A percentile compares a stretch with the other conserved stretches of the same genome.
These are phyloP conservation scores for Lampris megalopsis DNA, from an alignment of 2,113 vertebrate species.

Conservation along the genomic window DNA sequence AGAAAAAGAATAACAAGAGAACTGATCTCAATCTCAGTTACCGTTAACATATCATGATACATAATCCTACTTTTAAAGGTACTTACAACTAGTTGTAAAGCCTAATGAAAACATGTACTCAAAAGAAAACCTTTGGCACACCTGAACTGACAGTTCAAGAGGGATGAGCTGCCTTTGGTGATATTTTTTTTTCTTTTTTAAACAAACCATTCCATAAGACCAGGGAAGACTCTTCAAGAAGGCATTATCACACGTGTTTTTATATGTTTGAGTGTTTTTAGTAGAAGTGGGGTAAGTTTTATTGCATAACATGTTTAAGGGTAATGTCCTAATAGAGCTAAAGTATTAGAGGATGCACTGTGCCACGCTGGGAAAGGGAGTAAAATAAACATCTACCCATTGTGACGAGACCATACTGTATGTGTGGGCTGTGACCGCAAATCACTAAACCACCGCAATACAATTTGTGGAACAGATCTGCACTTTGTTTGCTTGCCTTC, in stretches of 20 bases:
- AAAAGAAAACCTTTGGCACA: neutral
- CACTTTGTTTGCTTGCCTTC: slow-evolving; percentile 12
- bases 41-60: neutral
- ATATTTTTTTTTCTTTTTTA: too few species aligned
- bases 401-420: slow-evolving; percentile 39
- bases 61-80: neutral
- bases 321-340: slow-evolving; percentile 24
- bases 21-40: neutral
- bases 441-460: slow-evolving; percentile 1
- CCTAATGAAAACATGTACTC: neutral
- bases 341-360: neutral
- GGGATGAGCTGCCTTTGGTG: neutral
- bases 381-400: slow-evolving; percentile 45
- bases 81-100: neutral
- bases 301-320: slow-evolving; percentile 27
- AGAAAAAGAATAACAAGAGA: neutral
- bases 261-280: neutral
- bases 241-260: too few species aligned
- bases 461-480: slow-evolving; percentile 56
- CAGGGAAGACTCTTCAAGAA: too few species aligned
- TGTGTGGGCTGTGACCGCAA: slow-evolving; percentile 58
- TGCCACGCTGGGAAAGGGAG: neutral
- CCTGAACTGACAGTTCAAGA: neutral
- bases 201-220: too few species aligned
- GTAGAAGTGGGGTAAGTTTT: neutral